Conservation (phyloP, 2,113 vertebrate genomes). For the Myotis lucifugus region DNA sequence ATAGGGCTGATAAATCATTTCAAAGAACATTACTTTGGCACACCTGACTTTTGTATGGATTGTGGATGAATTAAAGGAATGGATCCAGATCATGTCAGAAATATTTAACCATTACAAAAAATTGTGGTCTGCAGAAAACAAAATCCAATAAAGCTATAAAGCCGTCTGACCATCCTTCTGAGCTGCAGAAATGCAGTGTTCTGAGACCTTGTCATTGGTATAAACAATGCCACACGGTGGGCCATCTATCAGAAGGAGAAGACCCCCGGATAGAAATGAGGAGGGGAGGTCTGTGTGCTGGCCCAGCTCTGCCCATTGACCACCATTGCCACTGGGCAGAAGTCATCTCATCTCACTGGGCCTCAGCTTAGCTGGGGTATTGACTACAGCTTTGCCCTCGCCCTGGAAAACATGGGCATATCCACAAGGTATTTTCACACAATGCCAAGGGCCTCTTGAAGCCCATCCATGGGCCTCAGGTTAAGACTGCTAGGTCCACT, state of each 20-base stretch:
- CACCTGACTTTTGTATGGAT: slow-evolving; percentile 57
- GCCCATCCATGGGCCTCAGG: background rate
- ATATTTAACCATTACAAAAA: slow-evolving; percentile 58
- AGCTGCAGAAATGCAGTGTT: slow-evolving; percentile 56
- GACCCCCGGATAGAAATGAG: background rate
- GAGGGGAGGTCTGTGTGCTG: background rate
- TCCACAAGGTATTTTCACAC: background rate
- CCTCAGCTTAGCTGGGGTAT: background rate
- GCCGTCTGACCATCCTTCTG: slow-evolving; percentile 43
- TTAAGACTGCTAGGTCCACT: background rate
- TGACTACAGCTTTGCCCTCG: background rate
- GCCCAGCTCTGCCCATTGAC: background rate
- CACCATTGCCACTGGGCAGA: background rate
- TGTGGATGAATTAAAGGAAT: slow-evolving; percentile 74
- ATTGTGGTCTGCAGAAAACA: background rate
- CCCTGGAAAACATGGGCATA: background rate
- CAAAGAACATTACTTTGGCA: slow-evolving; percentile 43
- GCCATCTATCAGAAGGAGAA: background rate
- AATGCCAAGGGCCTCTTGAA: background rate
- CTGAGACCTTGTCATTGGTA: background rate
- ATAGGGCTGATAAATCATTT: slow-evolving; percentile 73
- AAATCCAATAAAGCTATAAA: slow-evolving; percentile 66
- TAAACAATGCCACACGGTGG: slow-evolving; percentile 23
- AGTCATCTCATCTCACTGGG: background rate
- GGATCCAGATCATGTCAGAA: slow-evolving; percentile 59